These are phyloP conservation scores for Apamea sordens DNA, from an alignment of 2,888 invertebrate species.

Conservation along the genomic window DNA sequence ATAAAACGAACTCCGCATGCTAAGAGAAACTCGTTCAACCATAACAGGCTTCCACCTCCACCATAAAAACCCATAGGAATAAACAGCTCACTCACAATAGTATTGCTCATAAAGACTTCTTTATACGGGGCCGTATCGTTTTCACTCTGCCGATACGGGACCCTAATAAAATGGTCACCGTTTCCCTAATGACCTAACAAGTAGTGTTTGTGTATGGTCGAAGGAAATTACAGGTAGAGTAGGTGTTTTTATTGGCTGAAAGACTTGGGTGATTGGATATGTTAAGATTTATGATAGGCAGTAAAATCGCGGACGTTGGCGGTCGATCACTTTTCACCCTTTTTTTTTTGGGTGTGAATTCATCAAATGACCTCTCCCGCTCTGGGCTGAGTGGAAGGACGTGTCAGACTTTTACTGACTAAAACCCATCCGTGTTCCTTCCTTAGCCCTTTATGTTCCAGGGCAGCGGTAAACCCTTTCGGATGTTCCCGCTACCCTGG, in stretches of 20 bases:
- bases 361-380: too few relatives aligned
- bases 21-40: neutral
- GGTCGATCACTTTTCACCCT: too few relatives aligned
- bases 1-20: neutral
- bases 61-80: constrained; percentile 14
- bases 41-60: constrained; percentile 15
- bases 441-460: too few relatives aligned
- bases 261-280: neutral
- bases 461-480: too few relatives aligned
- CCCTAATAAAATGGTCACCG: constrained; percentile 45
- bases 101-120: constrained; percentile 39
- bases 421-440: too few relatives aligned
- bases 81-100: constrained; percentile 34
- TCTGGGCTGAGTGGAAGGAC: too few relatives aligned
- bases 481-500: too few relatives aligned
- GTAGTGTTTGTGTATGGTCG: constrained; percentile 6
- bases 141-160: constrained; percentile 51
- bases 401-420: too few relatives aligned
- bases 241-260: too few relatives aligned
- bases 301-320: too few relatives aligned
- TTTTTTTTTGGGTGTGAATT: too few relatives aligned
- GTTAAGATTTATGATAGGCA: neutral
- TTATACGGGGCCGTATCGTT: constrained; percentile 48
- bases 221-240: constrained; percentile 10
- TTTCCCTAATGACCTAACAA: constrained; percentile 48